Base-by-base conservation (phyloP, 2,888 invertebrate genomes). In the Caenorhabditis plicata region DNA sequence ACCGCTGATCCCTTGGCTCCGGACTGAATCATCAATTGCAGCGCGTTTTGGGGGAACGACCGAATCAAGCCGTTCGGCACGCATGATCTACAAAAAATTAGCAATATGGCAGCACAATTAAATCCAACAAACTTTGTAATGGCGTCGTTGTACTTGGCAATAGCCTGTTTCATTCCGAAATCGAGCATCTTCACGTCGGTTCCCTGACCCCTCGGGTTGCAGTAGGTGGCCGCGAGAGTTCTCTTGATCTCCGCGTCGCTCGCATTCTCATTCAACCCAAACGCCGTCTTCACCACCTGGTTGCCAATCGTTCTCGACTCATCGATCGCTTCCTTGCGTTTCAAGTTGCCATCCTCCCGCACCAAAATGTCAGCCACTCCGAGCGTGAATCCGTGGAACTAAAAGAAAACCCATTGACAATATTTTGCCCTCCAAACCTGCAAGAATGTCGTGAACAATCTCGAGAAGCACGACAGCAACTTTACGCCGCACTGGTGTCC, bases 1-100 rank as follows among this genome's bases (percentile, higher is more conserved):
- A 86, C 96, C 48, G 90, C 89, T 0, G 94, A 92, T n/a, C 95
- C 98, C 83, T 99, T 99, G 0, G 98, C 98, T 60, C 98, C 98
- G 17, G 96, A 93, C 77, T 91, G 88, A 0, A 98, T 94, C 95
- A 99, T 96, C 71, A 98, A 83, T 81, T 96, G 95, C n/a, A 99
- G 86, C 83, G 94, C 94, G 82, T 99, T 99, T 17, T 87, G 83
- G 0, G 98, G 96, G 80, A 98, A 98, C 73, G 88, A 87, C 63
- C 88, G 88, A 7, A 91, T 83, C 35, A 99, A 85, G 1, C 95
- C 95, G 54, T 86, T 70, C 0, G 91, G 89, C 55, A 95, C 85
- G 80, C 92, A 93, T 0, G 86, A 86, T 71, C 87, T 87, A 74
- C 20, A 81, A n/a, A n/a, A n/a, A n/a, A n/a, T n/a, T n/a, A n/a